A percentile compares a stretch with the other conserved stretches of the same genome.
Evolutionary conservation across 2,113 vertebrate genomes (phyloP).

Genomic region (Reinhardtius hippoglossoides): DNA sequence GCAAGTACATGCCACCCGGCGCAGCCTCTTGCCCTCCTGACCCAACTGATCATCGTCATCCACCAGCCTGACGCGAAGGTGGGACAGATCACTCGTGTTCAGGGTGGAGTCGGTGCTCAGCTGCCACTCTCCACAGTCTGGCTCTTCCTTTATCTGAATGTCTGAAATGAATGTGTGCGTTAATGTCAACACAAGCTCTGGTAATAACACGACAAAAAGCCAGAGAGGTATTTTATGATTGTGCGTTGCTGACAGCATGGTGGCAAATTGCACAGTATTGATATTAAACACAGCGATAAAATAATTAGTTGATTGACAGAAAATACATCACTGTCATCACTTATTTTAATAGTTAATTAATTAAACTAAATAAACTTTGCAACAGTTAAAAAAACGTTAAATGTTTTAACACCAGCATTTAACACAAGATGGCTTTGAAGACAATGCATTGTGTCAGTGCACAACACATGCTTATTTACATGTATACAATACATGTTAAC

Average conservation of each 20-base stretch:
- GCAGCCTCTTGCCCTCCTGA: conserved; percentile 95
- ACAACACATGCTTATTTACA: background rate
- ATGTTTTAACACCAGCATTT: conserved; percentile 29
- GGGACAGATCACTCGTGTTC: conserved; percentile 96
- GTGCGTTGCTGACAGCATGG: conserved; percentile 27
- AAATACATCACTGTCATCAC: no score
- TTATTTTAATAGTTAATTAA: no score
- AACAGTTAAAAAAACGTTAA: conserved; percentile 28
- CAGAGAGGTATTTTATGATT: conserved; percentile 27
- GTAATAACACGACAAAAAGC: conserved; percentile 11
- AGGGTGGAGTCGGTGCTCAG: conserved; percentile 94
- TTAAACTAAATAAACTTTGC: conserved; percentile 2
- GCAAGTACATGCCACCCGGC: conserved; percentile 97
- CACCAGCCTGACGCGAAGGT: conserved; percentile 92
- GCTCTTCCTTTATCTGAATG: conserved; percentile 98
- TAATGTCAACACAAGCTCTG: conserved; percentile 16
- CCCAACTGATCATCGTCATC: conserved; percentile 95
- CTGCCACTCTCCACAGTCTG: conserved; percentile 97
- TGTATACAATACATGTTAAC: background rate
- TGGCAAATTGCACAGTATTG: conserved; percentile 18
- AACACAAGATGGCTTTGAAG: conserved; percentile 19
- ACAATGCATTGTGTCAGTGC: background rate
- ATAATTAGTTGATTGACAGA: conserved; percentile 10
- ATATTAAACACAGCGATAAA: conserved; percentile 15
- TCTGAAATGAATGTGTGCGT: conserved; percentile 78